Conservation (phyloP, 2,888 invertebrate species). For the Acheta domesticus region DNA sequence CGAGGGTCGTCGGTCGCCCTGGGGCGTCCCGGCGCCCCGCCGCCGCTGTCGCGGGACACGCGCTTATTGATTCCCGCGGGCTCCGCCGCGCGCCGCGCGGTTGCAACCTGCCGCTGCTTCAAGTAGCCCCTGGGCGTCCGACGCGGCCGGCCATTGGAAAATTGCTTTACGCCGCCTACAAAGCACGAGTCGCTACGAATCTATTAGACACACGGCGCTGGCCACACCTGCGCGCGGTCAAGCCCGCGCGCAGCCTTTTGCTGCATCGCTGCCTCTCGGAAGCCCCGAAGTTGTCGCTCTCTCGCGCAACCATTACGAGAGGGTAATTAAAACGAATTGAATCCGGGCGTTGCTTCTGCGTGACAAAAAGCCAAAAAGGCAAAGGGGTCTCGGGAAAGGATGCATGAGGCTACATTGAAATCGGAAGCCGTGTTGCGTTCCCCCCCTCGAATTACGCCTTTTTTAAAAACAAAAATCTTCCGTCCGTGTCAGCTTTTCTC, state of each 20-base stretch:
- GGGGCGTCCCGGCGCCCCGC: background rate
- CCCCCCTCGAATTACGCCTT: background rate
- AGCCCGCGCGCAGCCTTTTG: background rate
- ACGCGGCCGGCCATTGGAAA: background rate
- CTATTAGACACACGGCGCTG: conserved; percentile 1
- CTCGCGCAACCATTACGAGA: too few species aligned
- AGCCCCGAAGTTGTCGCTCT: too few species aligned
- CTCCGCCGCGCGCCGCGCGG: background rate
- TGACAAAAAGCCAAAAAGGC: too few species aligned
- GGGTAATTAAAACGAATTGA: too few species aligned
- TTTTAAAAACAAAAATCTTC: background rate
- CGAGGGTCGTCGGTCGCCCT: background rate
- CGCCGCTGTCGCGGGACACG: background rate
- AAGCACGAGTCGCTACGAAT: background rate
- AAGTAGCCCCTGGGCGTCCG: background rate
- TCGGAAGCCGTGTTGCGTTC: background rate
- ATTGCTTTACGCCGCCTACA: background rate
- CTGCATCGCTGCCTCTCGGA: too few species aligned
- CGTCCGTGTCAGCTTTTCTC: background rate
- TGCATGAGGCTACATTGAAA: background rate
- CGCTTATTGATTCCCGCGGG: background rate
- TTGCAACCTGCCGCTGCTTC: too few species aligned
- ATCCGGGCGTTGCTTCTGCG: too few species aligned
- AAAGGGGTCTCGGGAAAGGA: background rate
- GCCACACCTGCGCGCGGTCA: background rate